phyloP scores from a whole-genome alignment of 2,797 vertebrate genomes.

The Peromyscus nudipes region DNA sequence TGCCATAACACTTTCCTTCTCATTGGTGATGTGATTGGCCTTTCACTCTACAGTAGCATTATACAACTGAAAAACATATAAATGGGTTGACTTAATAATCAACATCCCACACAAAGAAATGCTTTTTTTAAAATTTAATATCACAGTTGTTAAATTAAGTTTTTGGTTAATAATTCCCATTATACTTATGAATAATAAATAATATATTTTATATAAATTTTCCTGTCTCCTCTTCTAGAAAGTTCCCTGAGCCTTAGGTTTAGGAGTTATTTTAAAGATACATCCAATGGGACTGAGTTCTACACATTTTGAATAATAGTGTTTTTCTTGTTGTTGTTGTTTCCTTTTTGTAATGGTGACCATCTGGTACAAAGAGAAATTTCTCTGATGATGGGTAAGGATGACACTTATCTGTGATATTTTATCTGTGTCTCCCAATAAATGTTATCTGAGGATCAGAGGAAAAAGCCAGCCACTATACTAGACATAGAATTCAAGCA shows the following conservation, averaged over 20 bases:
- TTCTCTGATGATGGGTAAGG: not conserved
- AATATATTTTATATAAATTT: not conserved
- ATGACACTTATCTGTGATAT: not conserved
- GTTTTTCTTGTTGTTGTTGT: no score
- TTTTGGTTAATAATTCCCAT: not conserved
- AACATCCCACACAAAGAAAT: not conserved
- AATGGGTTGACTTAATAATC: not conserved
- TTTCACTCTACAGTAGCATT: not conserved
- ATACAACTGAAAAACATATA: not conserved
- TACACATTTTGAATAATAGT: not conserved
- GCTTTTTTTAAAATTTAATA: no score
- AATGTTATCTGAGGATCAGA: no score
- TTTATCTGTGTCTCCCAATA: no score
- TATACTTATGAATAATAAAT: not conserved
- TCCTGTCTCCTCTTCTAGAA: no score
- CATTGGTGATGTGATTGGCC: not conserved
- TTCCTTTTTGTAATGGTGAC: not conserved
- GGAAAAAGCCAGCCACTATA: no score
- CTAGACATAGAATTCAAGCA: no score
- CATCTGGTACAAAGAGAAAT: not conserved
- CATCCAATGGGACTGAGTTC: not conserved
- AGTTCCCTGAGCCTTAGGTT: no score
- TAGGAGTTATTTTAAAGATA: not conserved
- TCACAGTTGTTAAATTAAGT: not conserved
- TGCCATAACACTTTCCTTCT: not conserved